Evolutionary conservation across 2,113 vertebrate species (phyloP), one percentile per base, ranked within the genome.

Genomic region (Nyctereutes procyonoides): DNA sequence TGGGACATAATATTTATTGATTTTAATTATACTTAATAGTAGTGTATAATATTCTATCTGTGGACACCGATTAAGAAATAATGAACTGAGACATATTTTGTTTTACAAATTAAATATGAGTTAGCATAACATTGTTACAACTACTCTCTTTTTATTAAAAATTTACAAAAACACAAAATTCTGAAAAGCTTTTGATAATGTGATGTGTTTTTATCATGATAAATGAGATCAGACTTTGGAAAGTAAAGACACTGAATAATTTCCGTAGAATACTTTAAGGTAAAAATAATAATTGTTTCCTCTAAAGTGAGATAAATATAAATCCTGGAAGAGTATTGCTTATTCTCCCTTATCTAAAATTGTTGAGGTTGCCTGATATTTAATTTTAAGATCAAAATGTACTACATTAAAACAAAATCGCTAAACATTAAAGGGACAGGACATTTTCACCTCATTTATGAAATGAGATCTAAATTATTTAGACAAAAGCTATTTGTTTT

Each of bases 11-110:
- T 7, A 80, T 51, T 89, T 90, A 93, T 62, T 93, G 1, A 65
- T 91, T 85, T 97, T 91, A 22, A 80, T 71, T 93, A 38, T 62
- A 76, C 84, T 48, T 69, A 91, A 81, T 9, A 63, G 6, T 55
- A 32, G 28, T 74, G 55, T 32, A 48, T 14, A 55, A 35, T 73
- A 55, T 43, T 67, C 3, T 51, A 51, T 38, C 12, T 58, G 13
- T 43, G 35, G 9, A 74, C 8, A 83, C 9, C 8, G 48, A 11
- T 60, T 87, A 92, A 93, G 3, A 4, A 92, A 89, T 2, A 87
- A 83, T 62, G 4, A 93, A 69, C 4, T 5, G 73, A 97, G 51
- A 1, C 16, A 56, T 51, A 56, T 73, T 35, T 81, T 28, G 28
- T 77, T 95, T 89, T 71, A 73, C 11, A 83, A 65, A 86, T 32